Evolutionary conservation across 1,140 invertebrate genomes (phyloP), one percentile per base, ranked within the genome.

Genomic region (Globodera ellingtonae): DNA sequence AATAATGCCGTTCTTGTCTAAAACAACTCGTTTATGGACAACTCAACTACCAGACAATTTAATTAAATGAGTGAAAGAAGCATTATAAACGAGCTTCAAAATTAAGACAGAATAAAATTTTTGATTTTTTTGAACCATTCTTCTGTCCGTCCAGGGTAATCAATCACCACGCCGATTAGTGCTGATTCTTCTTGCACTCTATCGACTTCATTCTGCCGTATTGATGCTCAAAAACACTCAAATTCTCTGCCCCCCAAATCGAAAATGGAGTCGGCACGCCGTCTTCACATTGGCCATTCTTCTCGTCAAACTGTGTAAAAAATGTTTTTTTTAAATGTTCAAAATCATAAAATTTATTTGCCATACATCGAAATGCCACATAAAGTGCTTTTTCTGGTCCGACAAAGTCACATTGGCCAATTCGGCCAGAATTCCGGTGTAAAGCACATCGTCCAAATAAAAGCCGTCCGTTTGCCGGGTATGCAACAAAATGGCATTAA

Each of bases 361-460:
- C 15, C 56, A 18, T 18, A 18, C 56, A 15, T 13, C 4, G 52
- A 52, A 52, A 15, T 3, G 6, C 9, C 3, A 8, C 56, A 62
- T 6, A 62, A 70, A 70, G 24, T 70, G 21, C 7, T 15, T 13
- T 15, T 48, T 70, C 24, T 62, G 56, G 46, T 77, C 75, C 21
- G 62, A 35, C 48, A 52, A 52, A 0, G 56, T 77, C 35, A 80
- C 79, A 74, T 80, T 76, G 13, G 79, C 79, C 62, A 21, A 44
- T 9, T 71, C 44, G 13, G 80, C 80, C 35, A 81, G 18, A 52
- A 80, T 62, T 18, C 80, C 80, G 47, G 80, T 81, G 69, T 81
- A 81, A 18, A 81, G 47, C 35, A 80, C 80, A 70, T 81, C 80
- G 15, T 81, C 80, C 77, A 81, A 46, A 65, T 69, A 44, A 62